Conservation (phyloP, 2,888 invertebrate species). For the Coleophora flavipennella region DNA sequence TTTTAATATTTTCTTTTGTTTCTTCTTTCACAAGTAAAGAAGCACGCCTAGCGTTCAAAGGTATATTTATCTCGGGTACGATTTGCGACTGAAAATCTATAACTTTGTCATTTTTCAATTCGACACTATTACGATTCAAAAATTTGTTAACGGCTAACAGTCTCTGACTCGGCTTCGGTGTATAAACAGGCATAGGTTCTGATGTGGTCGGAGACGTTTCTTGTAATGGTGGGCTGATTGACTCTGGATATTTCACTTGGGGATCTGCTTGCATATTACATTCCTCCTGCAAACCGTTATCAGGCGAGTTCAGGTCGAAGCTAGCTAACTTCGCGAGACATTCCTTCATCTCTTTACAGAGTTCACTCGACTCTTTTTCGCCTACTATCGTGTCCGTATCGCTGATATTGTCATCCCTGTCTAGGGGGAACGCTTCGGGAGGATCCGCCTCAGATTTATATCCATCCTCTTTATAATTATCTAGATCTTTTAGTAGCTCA, state of each 20-base stretch:
- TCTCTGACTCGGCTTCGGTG: constrained; percentile 44
- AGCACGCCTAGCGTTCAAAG: constrained; percentile 37
- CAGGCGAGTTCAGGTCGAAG: constrained; percentile 39
- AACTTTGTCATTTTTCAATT: constrained; percentile 22
- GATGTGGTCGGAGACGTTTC: constrained; percentile 55
- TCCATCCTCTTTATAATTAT: constrained; percentile 24
- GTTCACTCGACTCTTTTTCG: constrained; percentile 23
- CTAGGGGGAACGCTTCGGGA: constrained; percentile 51
- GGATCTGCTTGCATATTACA: constrained; percentile 16
- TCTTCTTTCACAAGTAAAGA: constrained; percentile 32
- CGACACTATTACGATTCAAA: constrained; percentile 21
- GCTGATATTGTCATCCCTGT: constrained; percentile 43
- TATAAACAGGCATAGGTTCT: constrained; percentile 43
- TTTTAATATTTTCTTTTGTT: constrained; percentile 18
- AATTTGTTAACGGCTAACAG: constrained; percentile 45
- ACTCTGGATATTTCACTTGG: constrained; percentile 42
- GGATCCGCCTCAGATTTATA: constrained; percentile 40
- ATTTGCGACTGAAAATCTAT: constrained; percentile 31
- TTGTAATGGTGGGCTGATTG: constrained; percentile 58
- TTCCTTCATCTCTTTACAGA: constrained; percentile 52
- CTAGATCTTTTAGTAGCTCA: constrained; percentile 15
- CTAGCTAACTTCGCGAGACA: constrained; percentile 55
- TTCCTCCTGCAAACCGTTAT: constrained; percentile 22
- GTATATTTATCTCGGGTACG: constrained; percentile 36
- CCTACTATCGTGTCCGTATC: constrained; percentile 50